phyloP scores from a whole-genome alignment of 2,113 vertebrate genomes.

The Gadus macrocephalus region DNA sequence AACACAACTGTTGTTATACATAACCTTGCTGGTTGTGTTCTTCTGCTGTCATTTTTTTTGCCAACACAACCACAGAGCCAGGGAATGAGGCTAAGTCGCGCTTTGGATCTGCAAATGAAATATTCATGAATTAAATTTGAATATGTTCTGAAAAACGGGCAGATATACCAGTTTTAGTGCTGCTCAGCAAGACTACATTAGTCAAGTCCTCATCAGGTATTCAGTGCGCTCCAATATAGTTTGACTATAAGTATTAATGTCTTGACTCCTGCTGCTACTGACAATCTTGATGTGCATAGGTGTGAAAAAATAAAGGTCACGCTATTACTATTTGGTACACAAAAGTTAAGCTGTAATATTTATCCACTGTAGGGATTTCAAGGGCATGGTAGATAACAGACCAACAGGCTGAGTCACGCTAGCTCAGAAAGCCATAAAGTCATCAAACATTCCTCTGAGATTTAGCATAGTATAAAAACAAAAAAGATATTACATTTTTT shows the following conservation, averaged over 20 bases:
- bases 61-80: constrained; percentile 32
- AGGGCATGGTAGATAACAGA: too few species aligned
- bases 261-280: too few species aligned
- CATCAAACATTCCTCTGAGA: not conserved
- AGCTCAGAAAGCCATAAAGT: too few species aligned
- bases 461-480: not conserved
- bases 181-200: constrained; percentile 45
- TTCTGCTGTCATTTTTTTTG: constrained; percentile 32
- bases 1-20: constrained; percentile 2
- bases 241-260: too few species aligned
- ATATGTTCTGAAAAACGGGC: constrained; percentile 60
- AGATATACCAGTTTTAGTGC: constrained; percentile 25
- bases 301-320: too few species aligned
- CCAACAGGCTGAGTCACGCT: too few species aligned
- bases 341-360: too few species aligned
- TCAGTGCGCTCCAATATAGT: too few species aligned
- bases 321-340: too few species aligned
- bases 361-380: too few species aligned
- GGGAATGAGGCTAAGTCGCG: constrained; percentile 57
- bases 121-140: constrained; percentile 69
- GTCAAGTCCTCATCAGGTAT: constrained; percentile 34
- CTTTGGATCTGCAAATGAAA: constrained; percentile 60
- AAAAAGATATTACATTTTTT: constrained; percentile 11
- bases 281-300: too few species aligned
- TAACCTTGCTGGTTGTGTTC: too few species aligned